Percentiles rank a stretch among this genome's conserved stretches.
Conservation (phyloP, 2,113 vertebrate species). For the Esox niger region DNA sequence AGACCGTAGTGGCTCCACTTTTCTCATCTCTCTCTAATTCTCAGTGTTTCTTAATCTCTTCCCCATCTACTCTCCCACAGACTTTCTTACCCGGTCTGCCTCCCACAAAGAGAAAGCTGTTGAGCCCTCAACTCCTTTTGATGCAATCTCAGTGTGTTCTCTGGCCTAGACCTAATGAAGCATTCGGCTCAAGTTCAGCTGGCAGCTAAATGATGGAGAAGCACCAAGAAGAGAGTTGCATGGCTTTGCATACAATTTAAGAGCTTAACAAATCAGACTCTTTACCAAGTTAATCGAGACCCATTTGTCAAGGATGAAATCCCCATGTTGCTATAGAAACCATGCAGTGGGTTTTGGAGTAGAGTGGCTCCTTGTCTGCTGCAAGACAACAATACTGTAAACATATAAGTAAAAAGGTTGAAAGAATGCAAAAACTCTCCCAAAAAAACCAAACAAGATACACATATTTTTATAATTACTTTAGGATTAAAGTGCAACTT, state of each 20-base stretch:
- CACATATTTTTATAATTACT: too few relatives aligned
- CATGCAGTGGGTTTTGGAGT: slow-evolving; percentile 47
- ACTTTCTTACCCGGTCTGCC: slow-evolving; percentile 7
- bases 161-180: slow-evolving; percentile 48
- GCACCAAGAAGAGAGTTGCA: slow-evolving; percentile 47
- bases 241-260: slow-evolving; percentile 53
- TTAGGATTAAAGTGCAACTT: too few relatives aligned
- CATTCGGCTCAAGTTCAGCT: slow-evolving; percentile 55
- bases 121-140: slow-evolving; percentile 44
- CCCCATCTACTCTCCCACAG: slow-evolving; percentile 28
- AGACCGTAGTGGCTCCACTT: not conserved
- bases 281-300: slow-evolving; percentile 64
- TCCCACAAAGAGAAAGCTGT: slow-evolving; percentile 18
- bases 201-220: slow-evolving; percentile 42
- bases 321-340: slow-evolving; percentile 65
- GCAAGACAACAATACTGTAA: slow-evolving; percentile 22
- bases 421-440: not conserved
- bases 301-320: slow-evolving; percentile 58
- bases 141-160: slow-evolving; percentile 17
- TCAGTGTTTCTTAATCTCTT: slow-evolving; percentile 35
- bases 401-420: slow-evolving; percentile 30
- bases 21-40: not conserved
- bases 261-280: slow-evolving; percentile 63
- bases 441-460: not conserved
- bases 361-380: slow-evolving; percentile 32